Conservation (phyloP, 2,797 vertebrate genomes). For the Sphaeramia orbicularis region DNA sequence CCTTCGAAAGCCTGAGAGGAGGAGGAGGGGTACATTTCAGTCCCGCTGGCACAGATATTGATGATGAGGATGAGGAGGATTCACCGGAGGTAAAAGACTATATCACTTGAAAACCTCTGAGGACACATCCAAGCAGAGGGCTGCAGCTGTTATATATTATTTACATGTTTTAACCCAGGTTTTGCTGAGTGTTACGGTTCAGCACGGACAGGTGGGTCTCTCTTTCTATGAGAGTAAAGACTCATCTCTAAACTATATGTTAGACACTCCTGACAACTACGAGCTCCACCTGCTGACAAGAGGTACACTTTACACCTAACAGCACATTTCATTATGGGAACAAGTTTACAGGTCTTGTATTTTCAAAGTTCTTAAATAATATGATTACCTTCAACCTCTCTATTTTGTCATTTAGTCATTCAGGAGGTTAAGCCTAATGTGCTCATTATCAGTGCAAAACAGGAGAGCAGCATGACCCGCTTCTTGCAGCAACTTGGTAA, state of each 20-base stretch:
- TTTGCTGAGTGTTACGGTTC: conserved; percentile 90
- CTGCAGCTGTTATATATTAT: not conserved
- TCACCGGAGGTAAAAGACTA: conserved; percentile 60
- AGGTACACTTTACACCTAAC: conserved; percentile 72
- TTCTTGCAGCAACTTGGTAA: conserved; percentile 89
- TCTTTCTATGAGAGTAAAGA: conserved; percentile 92
- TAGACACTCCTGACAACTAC: conserved; percentile 87
- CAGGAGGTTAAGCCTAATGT: conserved; percentile 89
- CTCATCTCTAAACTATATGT: conserved; percentile 91
- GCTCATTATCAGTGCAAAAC: conserved; percentile 94
- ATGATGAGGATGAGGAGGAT: conserved; percentile 76
- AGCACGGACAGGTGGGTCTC: conserved; percentile 88
- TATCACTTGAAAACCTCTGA: not conserved
- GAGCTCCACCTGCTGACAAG: conserved; percentile 88
- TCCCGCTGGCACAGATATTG: conserved; percentile 34
- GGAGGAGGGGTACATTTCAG: conserved; percentile 15
- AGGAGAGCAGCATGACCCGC: conserved; percentile 88
- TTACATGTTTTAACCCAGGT: conserved; percentile 71
- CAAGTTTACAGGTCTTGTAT: not conserved
- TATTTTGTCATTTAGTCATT: conserved; percentile 80
- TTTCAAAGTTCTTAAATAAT: not conserved
- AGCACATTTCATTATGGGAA: not conserved
- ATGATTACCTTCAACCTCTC: not conserved
- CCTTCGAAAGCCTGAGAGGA: conserved; percentile 19
- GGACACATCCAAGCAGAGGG: not conserved